Base-by-base conservation (phyloP, 2,888 invertebrate genomes). In the Sialis fuliginosa region DNA sequence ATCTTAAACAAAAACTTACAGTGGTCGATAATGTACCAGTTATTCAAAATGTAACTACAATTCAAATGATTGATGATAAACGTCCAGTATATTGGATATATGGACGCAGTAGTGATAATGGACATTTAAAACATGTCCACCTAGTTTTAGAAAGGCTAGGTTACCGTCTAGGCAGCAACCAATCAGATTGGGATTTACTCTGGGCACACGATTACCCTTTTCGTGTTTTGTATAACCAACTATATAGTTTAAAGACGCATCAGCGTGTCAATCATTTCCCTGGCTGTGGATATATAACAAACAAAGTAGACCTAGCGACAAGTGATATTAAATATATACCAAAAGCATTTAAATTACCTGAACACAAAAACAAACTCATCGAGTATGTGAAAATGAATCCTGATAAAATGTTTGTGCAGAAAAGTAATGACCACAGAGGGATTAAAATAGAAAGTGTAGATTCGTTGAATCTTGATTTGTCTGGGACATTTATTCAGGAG, bases 201-300 rank as follows among this genome's bases (percentile, higher is more conserved):
- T 97, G 97, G 96, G 81, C 92, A 0, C 91, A 95, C 62, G 89
- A 91, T 56, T 95, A 89, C 61, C 95, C 95, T 0, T 95, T 92
- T 57, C 62, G 71, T 46, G 62, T 60, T 0, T 60, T 85, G 7
- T 69, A 70, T 46, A 53, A 64, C 4, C 58, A 64, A 41, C 57
- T 86, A 33, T 71, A 68, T 48, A 70, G 70, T 50, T 63, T 92
- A 7, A 73, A 77, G 54, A 65, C 75, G 0, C 69, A 84, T 60
- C 91, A 93, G 61, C 79, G 71, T 62, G 81, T 96, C 0, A 97
- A 97, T 60, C 93, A 96, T 60, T 84, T 92, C 56, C 96, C 96
- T 0, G 96, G 95, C 0, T 87, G 86, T 40, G 95, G 95, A 0
- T 91, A 75, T 59, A 79, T 96, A 45, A 92, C 93, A 0, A 91